Evolutionary conservation across 2,797 vertebrate genomes (phyloP).

Genomic region (Anisognathus igniventris): DNA sequence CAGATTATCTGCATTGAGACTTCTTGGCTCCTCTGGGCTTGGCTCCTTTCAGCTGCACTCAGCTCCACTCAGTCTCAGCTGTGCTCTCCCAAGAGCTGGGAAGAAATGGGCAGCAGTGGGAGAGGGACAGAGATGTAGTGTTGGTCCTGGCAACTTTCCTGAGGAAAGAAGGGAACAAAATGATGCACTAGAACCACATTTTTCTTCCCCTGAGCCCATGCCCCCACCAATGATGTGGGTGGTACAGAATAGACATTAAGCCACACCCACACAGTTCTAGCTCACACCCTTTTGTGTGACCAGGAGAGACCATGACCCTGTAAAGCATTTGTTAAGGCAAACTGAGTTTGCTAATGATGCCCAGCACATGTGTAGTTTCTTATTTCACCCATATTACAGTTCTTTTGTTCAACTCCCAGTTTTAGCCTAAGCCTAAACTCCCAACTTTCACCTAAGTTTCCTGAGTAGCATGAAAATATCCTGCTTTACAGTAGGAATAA

Average conservation of each 20-base stretch:
- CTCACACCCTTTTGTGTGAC: background rate
- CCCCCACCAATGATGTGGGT: background rate
- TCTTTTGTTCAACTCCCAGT: background rate
- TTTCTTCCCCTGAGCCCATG: accelerated
- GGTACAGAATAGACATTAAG: background rate
- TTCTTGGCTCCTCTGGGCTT: accelerated
- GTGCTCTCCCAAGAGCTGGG: accelerated
- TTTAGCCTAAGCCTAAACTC: background rate
- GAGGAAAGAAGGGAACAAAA: background rate
- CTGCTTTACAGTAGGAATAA: background rate
- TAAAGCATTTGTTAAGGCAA: background rate
- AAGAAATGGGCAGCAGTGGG: background rate
- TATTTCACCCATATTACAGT: background rate
- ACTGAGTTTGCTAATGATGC: background rate
- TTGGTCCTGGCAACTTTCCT: background rate
- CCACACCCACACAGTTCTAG: accelerated
- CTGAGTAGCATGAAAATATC: background rate
- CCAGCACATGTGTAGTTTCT: background rate
- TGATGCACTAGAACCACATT: no score
- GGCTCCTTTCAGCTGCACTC: background rate
- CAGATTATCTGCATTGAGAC: background rate
- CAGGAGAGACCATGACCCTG: background rate
- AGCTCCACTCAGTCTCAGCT: background rate
- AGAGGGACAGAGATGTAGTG: background rate
- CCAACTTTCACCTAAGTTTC: background rate